A percentile compares a stretch with the other conserved stretches of the same genome.
These are phyloP conservation scores for Bicyclus anynana DNA, from an alignment of 1,140 invertebrate species.

Conservation along the genomic window DNA sequence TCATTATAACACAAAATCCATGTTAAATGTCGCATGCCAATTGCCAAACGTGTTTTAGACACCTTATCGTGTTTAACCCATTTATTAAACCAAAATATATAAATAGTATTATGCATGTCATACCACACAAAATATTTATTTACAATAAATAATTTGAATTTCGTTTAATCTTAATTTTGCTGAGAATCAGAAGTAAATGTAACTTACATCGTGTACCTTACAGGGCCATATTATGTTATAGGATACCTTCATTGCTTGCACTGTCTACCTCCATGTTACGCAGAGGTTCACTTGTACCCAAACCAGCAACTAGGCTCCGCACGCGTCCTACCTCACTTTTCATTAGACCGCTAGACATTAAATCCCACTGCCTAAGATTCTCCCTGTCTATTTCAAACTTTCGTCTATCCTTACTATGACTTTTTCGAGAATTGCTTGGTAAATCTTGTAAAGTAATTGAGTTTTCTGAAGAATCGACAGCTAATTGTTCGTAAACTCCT, in stretches of 20 bases:
- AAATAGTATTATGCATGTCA: slow-evolving; percentile 15
- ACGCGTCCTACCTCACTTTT: slow-evolving; percentile 71
- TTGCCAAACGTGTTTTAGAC: slow-evolving; percentile 43
- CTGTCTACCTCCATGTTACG: slow-evolving; percentile 61
- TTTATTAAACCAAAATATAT: slow-evolving; percentile 29
- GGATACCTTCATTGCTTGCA: slow-evolving; percentile 70
- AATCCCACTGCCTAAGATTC: slow-evolving; percentile 91
- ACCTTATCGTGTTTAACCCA: slow-evolving; percentile 65
- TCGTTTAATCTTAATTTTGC: slow-evolving; percentile 56
- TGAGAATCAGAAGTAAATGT: slow-evolving; percentile 54
- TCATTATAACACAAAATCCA: slow-evolving; percentile 34
- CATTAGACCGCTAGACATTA: slow-evolving; percentile 86
- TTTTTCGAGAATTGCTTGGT: slow-evolving; percentile 19
- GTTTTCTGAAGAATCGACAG: slow-evolving; percentile 43
- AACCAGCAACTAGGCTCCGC: slow-evolving; percentile 66
- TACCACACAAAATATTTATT: slow-evolving; percentile 50
- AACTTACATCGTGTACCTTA: slow-evolving; percentile 71
- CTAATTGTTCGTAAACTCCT: slow-evolving; percentile 72
- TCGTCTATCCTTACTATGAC: slow-evolving; percentile 45
- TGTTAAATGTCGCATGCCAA: slow-evolving; percentile 53
- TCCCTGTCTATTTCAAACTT: slow-evolving; percentile 87
- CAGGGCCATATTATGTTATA: slow-evolving; percentile 63
- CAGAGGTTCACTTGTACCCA: slow-evolving; percentile 61
- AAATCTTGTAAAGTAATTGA: slow-evolving; percentile 14
- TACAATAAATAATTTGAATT: slow-evolving; percentile 48